Conservation (phyloP, 2,113 vertebrate species). For the Etia nguti region DNA sequence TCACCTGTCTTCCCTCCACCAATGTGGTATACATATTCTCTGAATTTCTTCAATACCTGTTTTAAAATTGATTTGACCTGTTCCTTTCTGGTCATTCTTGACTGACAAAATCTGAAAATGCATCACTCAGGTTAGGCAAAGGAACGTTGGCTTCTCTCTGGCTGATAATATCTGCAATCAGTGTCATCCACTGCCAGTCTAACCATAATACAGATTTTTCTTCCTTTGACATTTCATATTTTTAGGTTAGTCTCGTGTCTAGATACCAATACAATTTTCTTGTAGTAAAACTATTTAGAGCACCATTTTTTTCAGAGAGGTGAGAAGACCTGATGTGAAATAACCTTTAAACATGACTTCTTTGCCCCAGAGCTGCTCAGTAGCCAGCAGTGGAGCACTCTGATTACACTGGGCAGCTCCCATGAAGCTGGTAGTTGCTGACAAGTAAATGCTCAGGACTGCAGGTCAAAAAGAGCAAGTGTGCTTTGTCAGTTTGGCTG, state of each 20-base stretch:
- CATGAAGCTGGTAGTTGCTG: background rate
- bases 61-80: background rate
- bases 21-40: background rate
- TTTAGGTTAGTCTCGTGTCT: background rate
- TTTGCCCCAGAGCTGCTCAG: background rate
- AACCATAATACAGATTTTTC: background rate
- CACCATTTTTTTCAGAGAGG: background rate
- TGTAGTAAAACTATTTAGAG: background rate
- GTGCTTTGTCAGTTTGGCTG: background rate
- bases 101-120: background rate
- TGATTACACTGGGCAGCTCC: slow-evolving; percentile 9
- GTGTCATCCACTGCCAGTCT: background rate
- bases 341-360: background rate
- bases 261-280: background rate
- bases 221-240: background rate
- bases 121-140: background rate
- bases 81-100: background rate
- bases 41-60: background rate
- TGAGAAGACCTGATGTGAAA: background rate
- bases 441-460: background rate
- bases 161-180: slow-evolving; percentile 12
- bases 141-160: background rate
- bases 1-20: background rate
- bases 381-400: background rate
- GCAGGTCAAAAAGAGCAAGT: background rate